phyloP scores from a whole-genome alignment of 2,113 vertebrate species.

The Myotis brandtii region DNA sequence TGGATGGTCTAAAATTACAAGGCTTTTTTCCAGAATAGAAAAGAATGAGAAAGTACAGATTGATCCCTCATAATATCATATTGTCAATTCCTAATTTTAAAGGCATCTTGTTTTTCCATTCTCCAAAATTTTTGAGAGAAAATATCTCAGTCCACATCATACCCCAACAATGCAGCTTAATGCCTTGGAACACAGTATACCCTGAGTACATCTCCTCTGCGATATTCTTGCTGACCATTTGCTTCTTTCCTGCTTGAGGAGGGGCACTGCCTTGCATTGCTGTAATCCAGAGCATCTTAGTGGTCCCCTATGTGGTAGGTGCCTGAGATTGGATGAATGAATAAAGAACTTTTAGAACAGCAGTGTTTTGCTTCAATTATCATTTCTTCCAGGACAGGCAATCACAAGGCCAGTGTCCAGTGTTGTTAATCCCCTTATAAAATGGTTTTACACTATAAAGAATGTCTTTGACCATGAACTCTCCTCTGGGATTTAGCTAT shows the following conservation, averaged over 20 bases:
- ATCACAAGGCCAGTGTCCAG: background rate
- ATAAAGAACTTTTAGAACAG: background rate
- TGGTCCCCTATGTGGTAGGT: background rate
- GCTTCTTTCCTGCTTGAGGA: background rate
- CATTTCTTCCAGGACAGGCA: background rate
- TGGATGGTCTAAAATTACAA: background rate
- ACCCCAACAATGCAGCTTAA: background rate
- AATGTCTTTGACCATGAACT: background rate
- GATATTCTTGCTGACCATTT: background rate
- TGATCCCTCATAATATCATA: background rate
- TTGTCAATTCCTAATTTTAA: constrained; percentile 20
- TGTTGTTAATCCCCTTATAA: background rate
- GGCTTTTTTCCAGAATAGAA: background rate
- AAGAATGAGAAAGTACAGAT: background rate
- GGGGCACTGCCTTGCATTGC: background rate
- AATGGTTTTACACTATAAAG: background rate
- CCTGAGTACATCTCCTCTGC: background rate
- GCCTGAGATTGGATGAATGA: background rate
- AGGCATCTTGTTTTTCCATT: background rate
- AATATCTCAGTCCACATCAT: background rate
- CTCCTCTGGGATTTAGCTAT: background rate
- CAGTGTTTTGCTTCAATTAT: background rate
- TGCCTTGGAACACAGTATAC: background rate
- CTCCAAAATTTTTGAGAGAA: background rate
- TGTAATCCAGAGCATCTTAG: background rate